These are phyloP conservation scores for Plusia festucae DNA, from an alignment of 2,888 invertebrate species.

Conservation along the genomic window DNA sequence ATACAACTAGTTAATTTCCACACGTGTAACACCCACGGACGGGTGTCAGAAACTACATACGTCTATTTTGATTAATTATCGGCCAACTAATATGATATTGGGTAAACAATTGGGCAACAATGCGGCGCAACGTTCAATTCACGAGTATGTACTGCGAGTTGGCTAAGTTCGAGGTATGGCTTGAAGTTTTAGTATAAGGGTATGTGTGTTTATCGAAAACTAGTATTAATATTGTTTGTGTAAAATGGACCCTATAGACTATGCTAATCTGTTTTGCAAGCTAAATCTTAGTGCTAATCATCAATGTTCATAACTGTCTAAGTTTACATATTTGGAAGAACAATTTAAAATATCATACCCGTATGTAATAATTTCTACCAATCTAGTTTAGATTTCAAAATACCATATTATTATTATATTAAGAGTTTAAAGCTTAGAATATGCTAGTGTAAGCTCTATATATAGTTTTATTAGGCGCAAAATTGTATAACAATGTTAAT, in stretches of 20 bases:
- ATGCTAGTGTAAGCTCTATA: too few relatives aligned
- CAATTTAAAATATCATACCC: too few relatives aligned
- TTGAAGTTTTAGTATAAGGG: not conserved
- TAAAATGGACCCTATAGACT: not conserved
- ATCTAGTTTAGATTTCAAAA: too few relatives aligned
- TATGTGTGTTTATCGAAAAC: not conserved
- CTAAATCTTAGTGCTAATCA: too few relatives aligned
- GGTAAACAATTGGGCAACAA: conserved; percentile 60
- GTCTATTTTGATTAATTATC: conserved; percentile 68
- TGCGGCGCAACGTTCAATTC: conserved; percentile 42
- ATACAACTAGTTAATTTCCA: conserved; percentile 38
- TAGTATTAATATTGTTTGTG: not conserved
- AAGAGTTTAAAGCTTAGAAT: too few relatives aligned
- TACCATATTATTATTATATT: too few relatives aligned
- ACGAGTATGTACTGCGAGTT: conserved; percentile 10
- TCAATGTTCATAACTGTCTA: too few relatives aligned
- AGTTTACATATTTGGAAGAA: too few relatives aligned
- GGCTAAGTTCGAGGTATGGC: conserved; percentile 1
- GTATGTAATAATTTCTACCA: too few relatives aligned
- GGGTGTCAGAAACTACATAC: conserved; percentile 53
- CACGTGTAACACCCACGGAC: conserved; percentile 51
- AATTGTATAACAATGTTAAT: not conserved
- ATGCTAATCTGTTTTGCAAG: not conserved
- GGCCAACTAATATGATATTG: conserved; percentile 56
- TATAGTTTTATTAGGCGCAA: not conserved